A percentile compares a stretch with the other conserved stretches of the same genome.
Evolutionary conservation across 2,113 vertebrate species (phyloP).

Genomic region (Caranx melampygus): DNA sequence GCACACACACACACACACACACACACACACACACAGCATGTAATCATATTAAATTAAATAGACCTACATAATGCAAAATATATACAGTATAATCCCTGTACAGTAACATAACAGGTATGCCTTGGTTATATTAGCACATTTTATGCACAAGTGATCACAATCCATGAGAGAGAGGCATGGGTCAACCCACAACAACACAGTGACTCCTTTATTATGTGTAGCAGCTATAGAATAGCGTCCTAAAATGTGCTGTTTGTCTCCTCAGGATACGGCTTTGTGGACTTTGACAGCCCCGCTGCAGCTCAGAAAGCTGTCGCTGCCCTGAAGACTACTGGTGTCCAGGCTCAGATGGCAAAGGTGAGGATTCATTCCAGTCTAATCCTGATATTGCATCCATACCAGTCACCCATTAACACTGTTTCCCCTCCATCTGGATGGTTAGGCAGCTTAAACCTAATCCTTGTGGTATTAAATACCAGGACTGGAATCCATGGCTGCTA

Average conservation of each 20-base stretch:
- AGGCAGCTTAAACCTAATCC: constrained; percentile 54
- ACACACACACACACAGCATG: not conserved
- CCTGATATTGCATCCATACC: constrained; percentile 47
- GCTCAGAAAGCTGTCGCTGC: constrained; percentile 98
- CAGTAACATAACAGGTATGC: not conserved
- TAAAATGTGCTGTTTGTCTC: constrained; percentile 64
- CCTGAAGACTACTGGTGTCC: constrained; percentile 94
- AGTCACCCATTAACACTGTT: constrained; percentile 33
- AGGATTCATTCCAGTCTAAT: constrained; percentile 72
- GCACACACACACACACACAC: not conserved
- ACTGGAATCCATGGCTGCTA: constrained; percentile 30
- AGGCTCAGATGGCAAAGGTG: constrained; percentile 99
- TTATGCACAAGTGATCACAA: not conserved
- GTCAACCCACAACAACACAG: not conserved
- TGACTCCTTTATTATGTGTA: not conserved
- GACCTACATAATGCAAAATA: not conserved
- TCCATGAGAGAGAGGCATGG: not conserved
- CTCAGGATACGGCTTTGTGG: constrained; percentile 98
- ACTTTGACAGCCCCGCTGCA: constrained; percentile 96
- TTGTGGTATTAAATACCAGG: constrained; percentile 36
- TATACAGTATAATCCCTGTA: not conserved
- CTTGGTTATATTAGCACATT: not conserved
- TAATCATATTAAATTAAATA: not conserved
- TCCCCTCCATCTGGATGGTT: constrained; percentile 40
- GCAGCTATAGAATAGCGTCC: constrained; percentile 6